phyloP scores from a whole-genome alignment of 1,140 invertebrate species.

The Lordiphosa clarofinis region DNA sequence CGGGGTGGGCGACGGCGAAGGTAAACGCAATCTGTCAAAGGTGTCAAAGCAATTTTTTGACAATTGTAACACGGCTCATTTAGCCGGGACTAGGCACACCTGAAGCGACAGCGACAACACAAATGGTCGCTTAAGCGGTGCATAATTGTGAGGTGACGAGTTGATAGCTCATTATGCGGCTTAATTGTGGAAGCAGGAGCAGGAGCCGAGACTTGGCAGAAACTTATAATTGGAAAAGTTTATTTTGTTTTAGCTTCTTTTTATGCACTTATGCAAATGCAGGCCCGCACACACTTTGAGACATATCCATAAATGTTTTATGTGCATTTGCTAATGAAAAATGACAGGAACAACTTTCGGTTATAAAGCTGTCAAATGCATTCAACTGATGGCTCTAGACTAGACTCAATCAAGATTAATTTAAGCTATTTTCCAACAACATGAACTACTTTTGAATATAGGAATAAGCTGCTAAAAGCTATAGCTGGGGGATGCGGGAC shows the following conservation, averaged over 20 bases:
- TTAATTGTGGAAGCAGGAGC: constrained; percentile 50
- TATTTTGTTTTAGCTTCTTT: not conserved
- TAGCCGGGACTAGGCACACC: too few species aligned
- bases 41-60: constrained; percentile 35
- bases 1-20: constrained; percentile 3
- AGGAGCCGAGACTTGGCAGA: constrained; percentile 35
- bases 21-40: constrained; percentile 64
- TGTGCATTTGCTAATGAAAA: too few species aligned
- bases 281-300: constrained; percentile 39
- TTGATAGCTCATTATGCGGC: constrained; percentile 70
- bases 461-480: too few species aligned
- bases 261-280: constrained; percentile 52
- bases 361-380: too few species aligned
- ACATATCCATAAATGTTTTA: too few species aligned
- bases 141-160: constrained; percentile 32
- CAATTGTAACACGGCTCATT: constrained; percentile 52
- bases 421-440: too few species aligned
- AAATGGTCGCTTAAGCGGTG: constrained; percentile 17
- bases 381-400: too few species aligned
- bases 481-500: too few species aligned
- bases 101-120: not conserved
- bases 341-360: too few species aligned
- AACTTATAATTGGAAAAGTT: constrained; percentile 75
- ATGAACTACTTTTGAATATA: too few species aligned
- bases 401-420: too few species aligned